A percentile compares a stretch with the other conserved stretches of the same genome.
Evolutionary conservation across 1,140 invertebrate genomes (phyloP).

Genomic region (Probaryconus sp.): DNA sequence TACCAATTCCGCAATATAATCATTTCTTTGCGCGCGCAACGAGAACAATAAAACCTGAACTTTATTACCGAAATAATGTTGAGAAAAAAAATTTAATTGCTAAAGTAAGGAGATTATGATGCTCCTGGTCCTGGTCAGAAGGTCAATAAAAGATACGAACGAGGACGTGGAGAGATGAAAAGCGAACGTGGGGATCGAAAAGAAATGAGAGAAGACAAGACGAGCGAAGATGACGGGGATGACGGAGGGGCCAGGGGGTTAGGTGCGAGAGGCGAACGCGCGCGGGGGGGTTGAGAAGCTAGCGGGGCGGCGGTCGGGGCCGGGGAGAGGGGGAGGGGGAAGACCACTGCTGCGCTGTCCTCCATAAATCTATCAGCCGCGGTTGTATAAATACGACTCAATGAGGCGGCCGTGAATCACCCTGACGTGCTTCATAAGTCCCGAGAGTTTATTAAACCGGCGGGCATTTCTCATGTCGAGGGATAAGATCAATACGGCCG

Average conservation of each 20-base stretch:
- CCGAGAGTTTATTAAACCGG: slow-evolving; percentile 80
- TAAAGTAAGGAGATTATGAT: too few species aligned
- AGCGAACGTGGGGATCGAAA: slow-evolving; percentile 39
- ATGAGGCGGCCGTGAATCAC: slow-evolving; percentile 79
- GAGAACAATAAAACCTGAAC: too few species aligned
- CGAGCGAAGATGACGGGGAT: slow-evolving; percentile 59
- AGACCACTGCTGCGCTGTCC: slow-evolving; percentile 77
- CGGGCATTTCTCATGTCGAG: slow-evolving; percentile 79
- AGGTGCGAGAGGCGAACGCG: slow-evolving; percentile 29
- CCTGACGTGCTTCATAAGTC: slow-evolving; percentile 79
- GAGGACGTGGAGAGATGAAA: slow-evolving; percentile 44
- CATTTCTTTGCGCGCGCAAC: too few species aligned
- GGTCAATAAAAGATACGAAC: too few species aligned
- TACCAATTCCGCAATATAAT: too few species aligned
- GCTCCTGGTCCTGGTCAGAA: too few species aligned
- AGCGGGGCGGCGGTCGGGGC: neutral
- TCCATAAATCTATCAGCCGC: slow-evolving; percentile 79
- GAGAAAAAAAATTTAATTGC: too few species aligned
- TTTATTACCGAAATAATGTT: too few species aligned
- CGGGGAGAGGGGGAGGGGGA: slow-evolving; percentile 55
- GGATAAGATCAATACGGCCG: slow-evolving; percentile 80
- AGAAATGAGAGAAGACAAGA: slow-evolving; percentile 59
- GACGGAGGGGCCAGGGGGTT: slow-evolving; percentile 47
- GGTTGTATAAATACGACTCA: slow-evolving; percentile 80
- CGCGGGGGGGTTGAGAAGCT: slow-evolving; percentile 1